Evolutionary conservation across 2,797 vertebrate genomes (phyloP).

Genomic region (Pangasius djambal): DNA sequence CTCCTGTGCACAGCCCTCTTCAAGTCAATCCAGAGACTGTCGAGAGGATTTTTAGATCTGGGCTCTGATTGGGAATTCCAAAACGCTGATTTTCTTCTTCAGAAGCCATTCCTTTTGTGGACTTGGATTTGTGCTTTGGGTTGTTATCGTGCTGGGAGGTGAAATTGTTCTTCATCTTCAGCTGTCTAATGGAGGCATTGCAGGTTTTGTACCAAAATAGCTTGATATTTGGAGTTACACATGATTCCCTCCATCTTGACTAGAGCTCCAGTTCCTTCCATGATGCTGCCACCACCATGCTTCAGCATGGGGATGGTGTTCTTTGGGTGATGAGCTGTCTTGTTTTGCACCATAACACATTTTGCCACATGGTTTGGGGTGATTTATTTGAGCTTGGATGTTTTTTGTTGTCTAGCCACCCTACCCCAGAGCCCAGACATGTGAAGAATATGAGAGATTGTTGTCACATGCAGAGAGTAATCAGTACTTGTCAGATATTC

Average conservation of each 20-base stretch:
- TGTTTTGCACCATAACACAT: background rate
- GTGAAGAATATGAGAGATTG: background rate
- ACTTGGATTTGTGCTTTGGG: background rate
- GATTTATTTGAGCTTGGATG: background rate
- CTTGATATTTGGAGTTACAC: background rate
- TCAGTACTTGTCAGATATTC: background rate
- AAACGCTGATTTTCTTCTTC: background rate
- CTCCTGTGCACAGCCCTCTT: background rate
- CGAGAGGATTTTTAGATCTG: background rate
- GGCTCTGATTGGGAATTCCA: background rate
- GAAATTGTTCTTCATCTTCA: background rate
- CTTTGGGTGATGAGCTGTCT: background rate
- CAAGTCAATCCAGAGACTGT: background rate
- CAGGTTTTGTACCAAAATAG: background rate
- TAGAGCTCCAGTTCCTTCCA: background rate
- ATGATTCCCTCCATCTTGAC: background rate
- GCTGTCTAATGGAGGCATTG: background rate
- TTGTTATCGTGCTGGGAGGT: background rate
- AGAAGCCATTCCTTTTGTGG: background rate
- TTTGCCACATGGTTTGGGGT: background rate
- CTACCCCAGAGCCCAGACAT: background rate
- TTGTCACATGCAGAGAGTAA: background rate
- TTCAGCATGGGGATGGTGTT: background rate
- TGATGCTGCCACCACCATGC: slow-evolving; percentile 6
- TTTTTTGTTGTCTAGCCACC: background rate